Percentiles rank a stretch among this genome's conserved stretches.
Evolutionary conservation across 2,888 invertebrate genomes (phyloP).

Genomic region (Drosophila anomalata): DNA sequence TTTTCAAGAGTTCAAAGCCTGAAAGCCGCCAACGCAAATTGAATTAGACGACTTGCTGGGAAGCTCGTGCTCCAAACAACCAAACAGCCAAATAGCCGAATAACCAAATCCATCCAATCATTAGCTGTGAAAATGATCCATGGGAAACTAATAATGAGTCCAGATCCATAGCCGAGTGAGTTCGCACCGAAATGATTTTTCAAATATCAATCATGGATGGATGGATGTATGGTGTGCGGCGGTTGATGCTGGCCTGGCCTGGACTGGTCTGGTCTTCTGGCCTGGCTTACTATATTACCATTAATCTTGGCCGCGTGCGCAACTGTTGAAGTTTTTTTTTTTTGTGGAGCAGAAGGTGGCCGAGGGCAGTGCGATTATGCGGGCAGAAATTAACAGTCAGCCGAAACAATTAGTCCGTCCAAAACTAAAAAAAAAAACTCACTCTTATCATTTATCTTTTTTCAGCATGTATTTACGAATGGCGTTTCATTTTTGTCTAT

Average conservation of each 20-base stretch:
- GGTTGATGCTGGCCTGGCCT: slow-evolving; percentile 6
- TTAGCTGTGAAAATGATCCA: slow-evolving; percentile 63
- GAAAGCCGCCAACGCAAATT: slow-evolving; percentile 74
- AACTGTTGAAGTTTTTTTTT: slow-evolving; percentile 68
- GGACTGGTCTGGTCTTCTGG: neutral
- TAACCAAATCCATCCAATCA: slow-evolving; percentile 27
- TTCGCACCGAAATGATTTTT: slow-evolving; percentile 54
- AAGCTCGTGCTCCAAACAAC: slow-evolving; percentile 41
- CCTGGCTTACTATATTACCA: slow-evolving; percentile 39
- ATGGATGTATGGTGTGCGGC: slow-evolving; percentile 28
- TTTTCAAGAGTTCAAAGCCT: slow-evolving; percentile 59
- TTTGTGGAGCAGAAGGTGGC: slow-evolving; percentile 73
- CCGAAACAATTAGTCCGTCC: slow-evolving; percentile 71
- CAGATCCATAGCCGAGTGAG: slow-evolving; percentile 36
- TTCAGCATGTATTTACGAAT: slow-evolving; percentile 52
- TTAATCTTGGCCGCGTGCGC: slow-evolving; percentile 78
- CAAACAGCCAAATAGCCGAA: slow-evolving; percentile 20
- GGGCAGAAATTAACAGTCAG: slow-evolving; percentile 76
- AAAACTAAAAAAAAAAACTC: neutral
- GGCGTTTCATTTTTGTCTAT: slow-evolving; percentile 23
- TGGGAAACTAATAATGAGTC: slow-evolving; percentile 72
- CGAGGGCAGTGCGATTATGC: slow-evolving; percentile 73
- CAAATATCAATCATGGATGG: slow-evolving; percentile 76
- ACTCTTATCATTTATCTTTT: slow-evolving; percentile 73
- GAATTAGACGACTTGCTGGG: slow-evolving; percentile 30